Conservation (phyloP, 1,140 invertebrate genomes). For the Contarinia nasturtii region DNA sequence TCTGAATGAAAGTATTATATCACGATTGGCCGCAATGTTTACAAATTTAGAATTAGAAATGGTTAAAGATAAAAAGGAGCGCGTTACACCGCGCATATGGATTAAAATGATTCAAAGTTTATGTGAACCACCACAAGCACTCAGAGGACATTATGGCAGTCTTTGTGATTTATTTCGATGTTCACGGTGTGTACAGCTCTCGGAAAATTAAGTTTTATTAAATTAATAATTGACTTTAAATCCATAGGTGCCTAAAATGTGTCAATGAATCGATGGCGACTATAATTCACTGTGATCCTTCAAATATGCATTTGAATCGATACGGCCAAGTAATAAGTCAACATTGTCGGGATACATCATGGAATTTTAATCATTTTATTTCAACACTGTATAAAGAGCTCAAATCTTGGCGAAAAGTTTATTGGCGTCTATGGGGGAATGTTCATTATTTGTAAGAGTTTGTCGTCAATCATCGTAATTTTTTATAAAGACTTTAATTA, state of each 20-base stretch:
- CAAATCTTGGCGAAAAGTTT: constrained; percentile 73
- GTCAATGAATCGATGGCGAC: constrained; percentile 38
- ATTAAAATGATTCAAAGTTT: constrained; percentile 61
- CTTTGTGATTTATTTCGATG: constrained; percentile 55
- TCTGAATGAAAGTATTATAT: constrained; percentile 52
- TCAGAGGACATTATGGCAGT: constrained; percentile 57
- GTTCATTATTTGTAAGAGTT: constrained; percentile 44
- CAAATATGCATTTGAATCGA: constrained; percentile 45
- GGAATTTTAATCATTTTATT: constrained; percentile 71
- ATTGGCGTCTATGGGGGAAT: constrained; percentile 82
- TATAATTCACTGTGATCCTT: constrained; percentile 42
- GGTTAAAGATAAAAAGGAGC: constrained; percentile 60
- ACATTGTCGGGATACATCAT: constrained; percentile 50
- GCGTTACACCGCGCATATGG: constrained; percentile 63
- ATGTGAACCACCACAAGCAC: constrained; percentile 45
- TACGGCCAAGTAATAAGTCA: constrained; percentile 45
- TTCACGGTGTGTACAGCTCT: constrained; percentile 29
- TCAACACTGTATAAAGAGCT: constrained; percentile 51
- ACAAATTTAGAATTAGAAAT: constrained; percentile 58
- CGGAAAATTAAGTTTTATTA: no score
- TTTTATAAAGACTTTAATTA: no score
- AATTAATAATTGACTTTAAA: neutral
- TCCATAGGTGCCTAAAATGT: constrained; percentile 28
- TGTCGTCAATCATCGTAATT: no score
- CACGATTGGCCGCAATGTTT: constrained; percentile 56